Evolutionary conservation across 2,797 vertebrate species (phyloP).

Genomic region (Sebastes kiyomatsui): DNA sequence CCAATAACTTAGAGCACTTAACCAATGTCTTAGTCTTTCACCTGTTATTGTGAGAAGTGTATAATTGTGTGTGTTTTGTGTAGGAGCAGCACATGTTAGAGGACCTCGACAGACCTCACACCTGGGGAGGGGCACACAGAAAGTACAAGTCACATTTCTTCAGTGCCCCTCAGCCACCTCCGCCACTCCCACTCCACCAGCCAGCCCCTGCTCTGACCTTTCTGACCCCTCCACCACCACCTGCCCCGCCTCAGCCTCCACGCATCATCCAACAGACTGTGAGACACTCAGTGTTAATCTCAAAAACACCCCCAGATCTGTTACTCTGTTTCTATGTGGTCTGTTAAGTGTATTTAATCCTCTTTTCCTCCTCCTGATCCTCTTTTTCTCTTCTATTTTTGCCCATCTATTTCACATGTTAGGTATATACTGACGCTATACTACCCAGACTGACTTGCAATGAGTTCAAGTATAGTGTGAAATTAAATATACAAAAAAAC

Average conservation of each 20-base stretch:
- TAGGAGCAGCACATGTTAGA: conserved; percentile 88
- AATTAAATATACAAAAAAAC: not conserved
- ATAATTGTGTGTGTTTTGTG: not conserved
- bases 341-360: conserved; percentile 3
- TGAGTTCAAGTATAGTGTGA: not conserved
- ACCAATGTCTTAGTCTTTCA: not conserved
- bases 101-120: conserved; percentile 69
- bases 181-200: conserved; percentile 62
- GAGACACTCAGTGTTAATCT: conserved; percentile 33
- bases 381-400: not conserved
- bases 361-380: not conserved
- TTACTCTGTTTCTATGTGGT: not conserved
- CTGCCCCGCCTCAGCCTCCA: conserved; percentile 68
- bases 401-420: not conserved
- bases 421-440: not conserved
- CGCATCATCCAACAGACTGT: conserved; percentile 85
- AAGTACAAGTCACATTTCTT: conserved; percentile 39
- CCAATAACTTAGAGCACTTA: not conserved
- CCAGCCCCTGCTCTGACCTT: conserved; percentile 57
- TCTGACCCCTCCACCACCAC: conserved; percentile 58
- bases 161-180: not conserved
- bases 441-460: not conserved
- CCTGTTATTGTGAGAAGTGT: not conserved
- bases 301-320: not conserved
- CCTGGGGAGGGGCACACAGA: conserved; percentile 63